Percentiles rank a stretch among this genome's conserved stretches.
Conservation (phyloP, 2,888 invertebrate species). For the Dicycla oo region DNA sequence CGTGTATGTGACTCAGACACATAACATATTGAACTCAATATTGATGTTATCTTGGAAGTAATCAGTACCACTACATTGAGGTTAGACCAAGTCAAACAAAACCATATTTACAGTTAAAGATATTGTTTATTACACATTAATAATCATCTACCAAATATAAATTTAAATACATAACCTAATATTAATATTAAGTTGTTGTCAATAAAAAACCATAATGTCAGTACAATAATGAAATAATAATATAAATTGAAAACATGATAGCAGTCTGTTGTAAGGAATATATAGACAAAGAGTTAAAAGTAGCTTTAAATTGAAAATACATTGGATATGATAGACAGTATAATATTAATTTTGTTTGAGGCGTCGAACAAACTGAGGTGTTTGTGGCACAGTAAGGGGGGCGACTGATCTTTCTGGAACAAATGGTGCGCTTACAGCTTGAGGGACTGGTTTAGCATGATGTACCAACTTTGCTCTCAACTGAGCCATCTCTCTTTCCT, state of each 20-base stretch:
- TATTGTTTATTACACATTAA: constrained; percentile 55
- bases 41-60: constrained; percentile 45
- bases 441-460: constrained; percentile 91
- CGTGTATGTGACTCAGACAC: constrained; percentile 7
- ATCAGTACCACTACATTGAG: constrained; percentile 25
- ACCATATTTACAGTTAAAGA: constrained; percentile 33
- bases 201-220: constrained; percentile 52
- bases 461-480: constrained; percentile 90
- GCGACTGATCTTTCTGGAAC: constrained; percentile 87
- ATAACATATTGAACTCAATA: constrained; percentile 49
- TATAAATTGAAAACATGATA: constrained; percentile 59
- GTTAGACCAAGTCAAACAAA: constrained; percentile 44
- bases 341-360: constrained; percentile 72
- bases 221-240: constrained; percentile 48
- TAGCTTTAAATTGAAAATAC: constrained; percentile 25
- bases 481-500: constrained; percentile 87
- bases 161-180: constrained; percentile 38
- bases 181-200: constrained; percentile 28
- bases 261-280: constrained; percentile 47
- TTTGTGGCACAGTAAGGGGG: constrained; percentile 91
- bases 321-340: constrained; percentile 11
- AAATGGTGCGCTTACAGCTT: constrained; percentile 85
- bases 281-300: constrained; percentile 34
- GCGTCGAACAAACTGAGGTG: constrained; percentile 89
- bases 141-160: constrained; percentile 46